Evolutionary conservation across 2,888 invertebrate species (phyloP).

Genomic region (Zygothrica quintamaculata): DNA sequence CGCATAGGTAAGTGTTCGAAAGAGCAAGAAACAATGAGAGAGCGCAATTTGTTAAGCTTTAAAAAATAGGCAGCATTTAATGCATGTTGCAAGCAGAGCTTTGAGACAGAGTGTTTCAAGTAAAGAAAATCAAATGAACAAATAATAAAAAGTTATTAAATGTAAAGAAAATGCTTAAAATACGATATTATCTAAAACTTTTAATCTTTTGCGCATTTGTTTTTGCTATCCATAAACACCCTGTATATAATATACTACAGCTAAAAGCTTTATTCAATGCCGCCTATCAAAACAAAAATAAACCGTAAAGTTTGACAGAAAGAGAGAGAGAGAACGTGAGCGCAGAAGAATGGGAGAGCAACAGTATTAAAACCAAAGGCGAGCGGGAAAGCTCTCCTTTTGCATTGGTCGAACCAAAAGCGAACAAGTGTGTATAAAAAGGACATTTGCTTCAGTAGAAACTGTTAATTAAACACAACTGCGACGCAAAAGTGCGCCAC

Average conservation of each 20-base stretch:
- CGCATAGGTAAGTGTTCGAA: conserved; percentile 5
- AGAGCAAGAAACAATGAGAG: not conserved
- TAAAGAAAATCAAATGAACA: not conserved
- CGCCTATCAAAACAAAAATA: conserved; percentile 53
- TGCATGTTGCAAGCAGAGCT: conserved; percentile 9
- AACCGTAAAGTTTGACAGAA: conserved; percentile 11
- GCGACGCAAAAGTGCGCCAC: conserved; percentile 66
- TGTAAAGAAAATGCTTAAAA: no score
- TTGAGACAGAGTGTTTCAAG: conserved; percentile 22
- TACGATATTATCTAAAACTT: not conserved
- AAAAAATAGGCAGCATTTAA: conserved; percentile 18
- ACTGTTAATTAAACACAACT: conserved; percentile 70
- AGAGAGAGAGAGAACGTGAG: conserved; percentile 7
- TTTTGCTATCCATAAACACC: conserved; percentile 20
- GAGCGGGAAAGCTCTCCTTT: conserved; percentile 62
- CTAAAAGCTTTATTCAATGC: conserved; percentile 46
- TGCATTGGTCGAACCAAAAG: conserved; percentile 61
- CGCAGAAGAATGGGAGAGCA: conserved; percentile 31
- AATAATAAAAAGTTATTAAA: not conserved
- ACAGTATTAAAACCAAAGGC: conserved; percentile 31
- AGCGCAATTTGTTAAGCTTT: conserved; percentile 1
- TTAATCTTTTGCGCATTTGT: no score
- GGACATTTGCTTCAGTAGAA: conserved; percentile 77
- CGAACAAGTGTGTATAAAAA: conserved; percentile 83
- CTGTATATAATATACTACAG: no score